Evolutionary conservation across 2,888 invertebrate species (phyloP), one percentile per base, ranked within the genome.

Genomic region (Drosophila birchii): DNA sequence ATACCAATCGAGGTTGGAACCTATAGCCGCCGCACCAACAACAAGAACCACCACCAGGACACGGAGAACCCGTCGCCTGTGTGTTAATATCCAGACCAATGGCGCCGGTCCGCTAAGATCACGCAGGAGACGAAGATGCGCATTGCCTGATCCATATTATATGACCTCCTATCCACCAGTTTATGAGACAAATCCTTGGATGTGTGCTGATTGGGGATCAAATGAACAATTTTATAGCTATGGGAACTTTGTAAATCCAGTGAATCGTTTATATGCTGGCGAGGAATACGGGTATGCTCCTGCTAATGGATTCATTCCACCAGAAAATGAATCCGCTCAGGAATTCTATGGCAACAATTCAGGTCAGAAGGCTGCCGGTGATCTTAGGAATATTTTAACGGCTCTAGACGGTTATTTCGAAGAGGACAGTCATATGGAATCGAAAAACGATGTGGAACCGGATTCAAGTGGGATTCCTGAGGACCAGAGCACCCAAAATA

Each of bases 31-130:
- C 20, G 47, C 29, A 12, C 56, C 71, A 58, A 59, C 56, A 29
- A 68, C 61, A n/a, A 69, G 57, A 51, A 57, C 75, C 18, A 57
- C 75, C 18, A 73, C 71, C 9, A 72, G 57, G 7, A 68, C 68
- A 12, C 55, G 75, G 18, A 60, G 75, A 9, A 18, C 71, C 8
- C 85, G 77, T 56, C 82, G 69, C 8, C 0, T 88, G 20, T 59
- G 60, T 60, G 43, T 82, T 29, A 75, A 85, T 58, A 57, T 82
- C 57, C 66, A 62, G 44, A 61, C 70, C 3, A 54, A 71, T 39
- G 75, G 49, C 11, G 57, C 44, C 11, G 61, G 12, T 0, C 23
- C 70, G 1, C 6, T 26, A 12, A 56, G 55, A 34, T 14, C 32
- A 8, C 68, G 67, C 12, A 56, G 75, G 4, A 53, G 69, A 6